Evolutionary conservation across 1,140 invertebrate species (phyloP).

Genomic region (Rhizoglyphus robini): DNA sequence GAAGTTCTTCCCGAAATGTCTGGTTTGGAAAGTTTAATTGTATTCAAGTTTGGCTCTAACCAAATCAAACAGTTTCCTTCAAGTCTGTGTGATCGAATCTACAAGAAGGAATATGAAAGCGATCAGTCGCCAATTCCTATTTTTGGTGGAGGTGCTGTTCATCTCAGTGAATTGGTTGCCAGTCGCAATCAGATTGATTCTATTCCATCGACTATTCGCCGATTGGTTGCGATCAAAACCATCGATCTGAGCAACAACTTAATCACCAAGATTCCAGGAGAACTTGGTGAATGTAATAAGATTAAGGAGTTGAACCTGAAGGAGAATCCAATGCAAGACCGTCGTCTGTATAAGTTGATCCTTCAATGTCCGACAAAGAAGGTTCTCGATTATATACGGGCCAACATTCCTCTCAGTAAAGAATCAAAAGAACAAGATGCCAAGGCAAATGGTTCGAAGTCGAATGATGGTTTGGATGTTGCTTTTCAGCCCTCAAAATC

Average conservation of each 20-base stretch:
- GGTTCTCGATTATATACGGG: constrained; percentile 50
- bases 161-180: constrained; percentile 51
- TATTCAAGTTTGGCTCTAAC: constrained; percentile 51
- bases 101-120: constrained; percentile 34
- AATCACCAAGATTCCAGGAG: constrained; percentile 45
- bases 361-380: constrained; percentile 48
- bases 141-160: constrained; percentile 26
- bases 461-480: not conserved
- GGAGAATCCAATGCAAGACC: constrained; percentile 55
- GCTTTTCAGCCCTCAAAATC: not conserved
- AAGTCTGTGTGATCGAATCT: constrained; percentile 38
- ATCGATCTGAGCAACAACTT: constrained; percentile 54
- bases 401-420: constrained; percentile 42
- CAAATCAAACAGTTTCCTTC: constrained; percentile 48
- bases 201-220: constrained; percentile 44
- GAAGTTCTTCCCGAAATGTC: constrained; percentile 43
- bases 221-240: constrained; percentile 47
- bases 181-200: constrained; percentile 49
- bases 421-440: not conserved
- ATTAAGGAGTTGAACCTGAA: constrained; percentile 50
- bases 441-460: not conserved
- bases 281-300: constrained; percentile 48
- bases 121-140: not conserved
- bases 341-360: constrained; percentile 53
- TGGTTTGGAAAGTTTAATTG: constrained; percentile 46